Base-by-base conservation (phyloP, 1,140 invertebrate species). In the Drosophila tristis region DNA sequence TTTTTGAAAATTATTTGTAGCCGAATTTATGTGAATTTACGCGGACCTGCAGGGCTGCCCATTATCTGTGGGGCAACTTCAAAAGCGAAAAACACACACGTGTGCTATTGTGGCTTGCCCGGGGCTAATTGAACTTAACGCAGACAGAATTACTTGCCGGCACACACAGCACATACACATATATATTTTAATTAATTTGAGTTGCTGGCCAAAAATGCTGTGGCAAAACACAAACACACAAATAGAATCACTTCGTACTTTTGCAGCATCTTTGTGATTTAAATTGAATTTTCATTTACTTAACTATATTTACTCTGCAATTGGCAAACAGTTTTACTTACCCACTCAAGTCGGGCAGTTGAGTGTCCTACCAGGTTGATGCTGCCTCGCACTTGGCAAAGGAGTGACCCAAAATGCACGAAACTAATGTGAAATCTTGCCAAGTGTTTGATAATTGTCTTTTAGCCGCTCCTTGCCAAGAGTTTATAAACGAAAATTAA, bases 281-380 rank as follows among this genome's bases (percentile, higher is more conserved):
- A 68, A 68, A 72, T 72, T 72, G 26, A 48, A 26, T 72, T 72
- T 72, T 53, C 55, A 43, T 68, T 68, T 48, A 23, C 48, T 51
- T 26, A 47, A 49, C 44, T n/a, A 15, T 39, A 31, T 60, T 31
- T 48, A 53, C 47, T 43, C 31, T 13, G 42, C 16, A 71, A 54
- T 42, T 42, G 39, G 23, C 29, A 68, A 71, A 58, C 35, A 55
- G 50, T 55, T 70, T 68, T 35, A 42, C 29, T 47, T 8, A 44
- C 15, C 5, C 39, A 15, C 35, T 50, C 2, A 25, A 4, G 23
- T 5, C 16, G 8, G 23, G 8, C 7, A 43, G 50, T 42, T 31
- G 35, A 68, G 43, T 42, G n/a, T 11, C 1, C 25, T n/a, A 66
- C 61, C 55, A 29, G 48, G 13, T 16, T 31, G 4, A 4, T 31